phyloP scores from a whole-genome alignment of 2,113 vertebrate species.

The Sarotherodon lohbergeri region DNA sequence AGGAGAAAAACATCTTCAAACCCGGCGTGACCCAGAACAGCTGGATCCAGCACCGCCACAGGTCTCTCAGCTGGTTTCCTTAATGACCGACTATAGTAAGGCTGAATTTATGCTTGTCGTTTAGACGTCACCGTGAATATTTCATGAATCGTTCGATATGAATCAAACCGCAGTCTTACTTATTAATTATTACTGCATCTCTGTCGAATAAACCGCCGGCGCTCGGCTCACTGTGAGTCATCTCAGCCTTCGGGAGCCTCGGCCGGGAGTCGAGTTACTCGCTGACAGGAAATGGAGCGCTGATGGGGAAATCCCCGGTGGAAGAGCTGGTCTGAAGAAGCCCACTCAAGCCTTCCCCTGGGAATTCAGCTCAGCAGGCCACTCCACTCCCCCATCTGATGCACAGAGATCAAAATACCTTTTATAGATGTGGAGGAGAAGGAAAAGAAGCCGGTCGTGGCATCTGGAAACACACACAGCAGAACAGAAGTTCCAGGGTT shows the following conservation, averaged over 20 bases:
- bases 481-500: not conserved
- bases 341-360: not conserved
- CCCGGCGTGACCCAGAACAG: not conserved
- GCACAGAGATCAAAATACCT: not conserved
- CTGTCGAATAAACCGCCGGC: not conserved
- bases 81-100: not conserved
- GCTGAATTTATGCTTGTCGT: not conserved
- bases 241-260: not conserved
- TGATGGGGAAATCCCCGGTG: not conserved
- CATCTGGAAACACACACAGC: not conserved
- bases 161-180: slow-evolving; percentile 3
- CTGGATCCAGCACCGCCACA: not conserved
- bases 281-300: slow-evolving; percentile 26
- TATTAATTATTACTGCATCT: slow-evolving; percentile 20
- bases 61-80: not conserved
- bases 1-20: not conserved
- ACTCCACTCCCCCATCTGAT: not conserved
- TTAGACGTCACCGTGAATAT: not conserved
- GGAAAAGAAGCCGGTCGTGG: not conserved
- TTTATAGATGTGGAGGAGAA: not conserved
- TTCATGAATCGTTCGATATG: not conserved
- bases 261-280: slow-evolving; percentile 16
- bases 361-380: not conserved
- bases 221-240: not conserved
- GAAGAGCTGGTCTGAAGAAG: not conserved